Evolutionary conservation across 2,797 vertebrate genomes (phyloP).

Genomic region (Melanotaenia pygmaea): DNA sequence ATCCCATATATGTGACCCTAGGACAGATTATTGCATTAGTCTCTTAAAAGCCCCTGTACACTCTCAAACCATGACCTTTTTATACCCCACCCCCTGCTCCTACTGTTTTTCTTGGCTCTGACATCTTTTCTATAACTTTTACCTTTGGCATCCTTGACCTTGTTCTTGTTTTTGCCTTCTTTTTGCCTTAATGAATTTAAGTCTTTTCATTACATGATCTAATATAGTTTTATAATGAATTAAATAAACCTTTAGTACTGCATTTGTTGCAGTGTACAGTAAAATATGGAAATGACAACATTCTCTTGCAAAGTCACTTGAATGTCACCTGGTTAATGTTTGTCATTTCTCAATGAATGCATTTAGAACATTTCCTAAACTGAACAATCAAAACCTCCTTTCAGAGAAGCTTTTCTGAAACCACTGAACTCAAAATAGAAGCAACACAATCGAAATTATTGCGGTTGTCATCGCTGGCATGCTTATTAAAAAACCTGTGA

Average conservation of each 20-base stretch:
- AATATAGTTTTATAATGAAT: background rate
- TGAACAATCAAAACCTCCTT: background rate
- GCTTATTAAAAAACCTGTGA: background rate
- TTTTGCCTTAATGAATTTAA: background rate
- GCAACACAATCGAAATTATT: background rate
- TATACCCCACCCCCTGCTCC: conserved; percentile 4
- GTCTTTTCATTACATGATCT: background rate
- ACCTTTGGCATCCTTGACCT: background rate
- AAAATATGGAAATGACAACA: background rate
- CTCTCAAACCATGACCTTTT: conserved; percentile 39
- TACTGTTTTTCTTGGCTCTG: conserved; percentile 1
- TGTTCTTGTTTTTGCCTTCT: background rate
- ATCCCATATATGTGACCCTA: conserved; percentile 40
- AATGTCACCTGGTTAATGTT: background rate
- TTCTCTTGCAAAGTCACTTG: background rate
- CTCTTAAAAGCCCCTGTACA: conserved; percentile 34
- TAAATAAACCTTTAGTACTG: background rate
- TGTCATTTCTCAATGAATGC: background rate
- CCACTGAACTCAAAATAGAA: background rate
- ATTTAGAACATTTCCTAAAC: background rate
- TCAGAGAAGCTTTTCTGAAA: background rate
- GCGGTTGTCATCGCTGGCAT: background rate
- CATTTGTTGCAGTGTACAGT: background rate
- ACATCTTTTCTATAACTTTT: background rate
- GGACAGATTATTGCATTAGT: conserved; percentile 59